Conservation (phyloP, 2,113 vertebrate genomes). For the Rhipidura dahli region DNA sequence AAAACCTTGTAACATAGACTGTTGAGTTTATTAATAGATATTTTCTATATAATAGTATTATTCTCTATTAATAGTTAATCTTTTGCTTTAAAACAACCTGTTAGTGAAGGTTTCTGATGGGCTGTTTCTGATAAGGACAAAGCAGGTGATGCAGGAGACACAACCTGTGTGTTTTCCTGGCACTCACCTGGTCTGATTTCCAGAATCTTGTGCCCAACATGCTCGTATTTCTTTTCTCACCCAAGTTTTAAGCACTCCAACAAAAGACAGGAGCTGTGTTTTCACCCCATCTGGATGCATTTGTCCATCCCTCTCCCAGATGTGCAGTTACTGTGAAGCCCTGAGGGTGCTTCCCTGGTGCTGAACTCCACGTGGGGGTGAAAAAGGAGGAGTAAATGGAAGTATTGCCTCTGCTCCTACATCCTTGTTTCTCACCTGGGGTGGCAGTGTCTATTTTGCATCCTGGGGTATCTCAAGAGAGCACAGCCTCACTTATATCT, state of each 20-base stretch:
- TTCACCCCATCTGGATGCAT: neutral
- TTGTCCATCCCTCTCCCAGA: neutral
- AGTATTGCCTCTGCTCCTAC: neutral
- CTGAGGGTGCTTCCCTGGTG: neutral
- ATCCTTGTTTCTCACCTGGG: neutral
- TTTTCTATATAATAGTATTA: neutral
- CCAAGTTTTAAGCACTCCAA: neutral
- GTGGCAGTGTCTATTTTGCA: neutral
- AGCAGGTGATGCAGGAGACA: neutral
- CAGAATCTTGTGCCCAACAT: neutral
- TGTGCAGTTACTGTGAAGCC: neutral
- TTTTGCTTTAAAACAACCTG: neutral
- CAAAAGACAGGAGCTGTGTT: neutral
- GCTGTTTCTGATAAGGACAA: neutral
- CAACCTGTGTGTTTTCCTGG: neutral
- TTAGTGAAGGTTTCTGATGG: neutral
- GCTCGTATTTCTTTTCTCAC: accelerated
- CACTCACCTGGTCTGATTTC: neutral
- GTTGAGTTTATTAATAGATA: neutral
- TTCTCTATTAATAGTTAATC: neutral
- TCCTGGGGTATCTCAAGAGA: neutral
- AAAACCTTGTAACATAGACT: neutral
- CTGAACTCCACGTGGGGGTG: neutral
- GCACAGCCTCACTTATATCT: neutral
- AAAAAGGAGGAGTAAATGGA: neutral